Conservation (phyloP, 2,113 vertebrate species). For the Psephotus haematonotus region DNA sequence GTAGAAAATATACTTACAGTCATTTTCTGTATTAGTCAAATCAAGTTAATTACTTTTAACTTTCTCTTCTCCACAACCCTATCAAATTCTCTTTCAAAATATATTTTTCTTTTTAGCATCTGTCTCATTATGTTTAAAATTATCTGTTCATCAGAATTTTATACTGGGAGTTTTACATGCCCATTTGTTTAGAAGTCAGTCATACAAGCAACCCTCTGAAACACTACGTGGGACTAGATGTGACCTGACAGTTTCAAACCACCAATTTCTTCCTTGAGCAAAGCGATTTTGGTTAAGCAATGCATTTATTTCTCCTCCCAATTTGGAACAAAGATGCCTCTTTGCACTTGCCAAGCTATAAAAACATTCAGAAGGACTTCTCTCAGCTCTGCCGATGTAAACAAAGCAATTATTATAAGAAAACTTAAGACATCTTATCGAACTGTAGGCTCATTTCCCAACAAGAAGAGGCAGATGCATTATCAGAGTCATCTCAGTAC, state of each 20-base stretch:
- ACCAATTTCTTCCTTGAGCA: neutral
- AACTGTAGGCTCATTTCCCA: neutral
- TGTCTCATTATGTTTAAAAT: neutral
- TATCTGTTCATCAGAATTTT: neutral
- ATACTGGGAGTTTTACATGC: neutral
- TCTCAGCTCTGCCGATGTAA: neutral
- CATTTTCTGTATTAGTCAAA: neutral
- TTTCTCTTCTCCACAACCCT: neutral
- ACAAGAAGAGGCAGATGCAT: neutral
- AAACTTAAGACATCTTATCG: neutral
- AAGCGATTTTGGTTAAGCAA: neutral
- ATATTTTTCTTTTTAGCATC: neutral
- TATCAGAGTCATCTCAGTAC: neutral
- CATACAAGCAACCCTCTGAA: neutral
- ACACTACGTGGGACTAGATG: neutral
- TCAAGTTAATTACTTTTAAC: neutral
- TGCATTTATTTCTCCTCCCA: neutral
- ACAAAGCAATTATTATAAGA: neutral
- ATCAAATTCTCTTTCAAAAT: neutral
- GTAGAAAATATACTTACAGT: neutral
- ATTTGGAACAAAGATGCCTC: neutral
- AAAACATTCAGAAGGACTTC: neutral
- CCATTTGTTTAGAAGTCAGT: neutral
- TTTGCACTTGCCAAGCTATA: neutral
- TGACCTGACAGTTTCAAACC: neutral